These are phyloP conservation scores for Esox niger DNA, from an alignment of 2,113 vertebrate genomes.

Conservation along the genomic window DNA sequence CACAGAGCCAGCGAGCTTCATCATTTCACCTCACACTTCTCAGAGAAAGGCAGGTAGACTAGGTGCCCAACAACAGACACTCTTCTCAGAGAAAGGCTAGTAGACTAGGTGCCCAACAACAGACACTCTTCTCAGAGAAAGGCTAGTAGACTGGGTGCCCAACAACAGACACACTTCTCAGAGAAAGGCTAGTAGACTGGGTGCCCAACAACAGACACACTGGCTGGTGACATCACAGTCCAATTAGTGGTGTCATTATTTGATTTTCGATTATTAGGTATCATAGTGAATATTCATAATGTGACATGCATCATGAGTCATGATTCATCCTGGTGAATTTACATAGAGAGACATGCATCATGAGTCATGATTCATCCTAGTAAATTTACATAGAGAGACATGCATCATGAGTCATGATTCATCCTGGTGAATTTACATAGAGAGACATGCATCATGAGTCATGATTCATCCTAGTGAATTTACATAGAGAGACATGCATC, in stretches of 20 bases:
- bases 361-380: not conserved
- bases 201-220: not conserved
- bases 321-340: not conserved
- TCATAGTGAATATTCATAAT: not conserved
- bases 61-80: too few relatives aligned
- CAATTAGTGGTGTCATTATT: not conserved
- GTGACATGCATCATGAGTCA: slow-evolving; percentile 1
- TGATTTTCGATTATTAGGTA: not conserved
- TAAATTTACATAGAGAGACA: not conserved
- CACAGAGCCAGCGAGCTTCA: not conserved
- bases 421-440: not conserved
- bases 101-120: too few relatives aligned
- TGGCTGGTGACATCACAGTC: not conserved
- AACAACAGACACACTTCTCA: slow-evolving; percentile 1
- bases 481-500: not conserved
- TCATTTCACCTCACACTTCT: slow-evolving; percentile 3
- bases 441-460: slow-evolving; percentile 4
- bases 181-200: too few relatives aligned
- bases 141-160: not conserved
- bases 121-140: too few relatives aligned
- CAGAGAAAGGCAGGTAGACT: not conserved
- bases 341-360: not conserved
- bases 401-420: not conserved
- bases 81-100: too few relatives aligned
- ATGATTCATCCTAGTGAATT: not conserved